Evolutionary conservation across 2,888 invertebrate genomes (phyloP).

Genomic region (Podabrus alpinus): DNA sequence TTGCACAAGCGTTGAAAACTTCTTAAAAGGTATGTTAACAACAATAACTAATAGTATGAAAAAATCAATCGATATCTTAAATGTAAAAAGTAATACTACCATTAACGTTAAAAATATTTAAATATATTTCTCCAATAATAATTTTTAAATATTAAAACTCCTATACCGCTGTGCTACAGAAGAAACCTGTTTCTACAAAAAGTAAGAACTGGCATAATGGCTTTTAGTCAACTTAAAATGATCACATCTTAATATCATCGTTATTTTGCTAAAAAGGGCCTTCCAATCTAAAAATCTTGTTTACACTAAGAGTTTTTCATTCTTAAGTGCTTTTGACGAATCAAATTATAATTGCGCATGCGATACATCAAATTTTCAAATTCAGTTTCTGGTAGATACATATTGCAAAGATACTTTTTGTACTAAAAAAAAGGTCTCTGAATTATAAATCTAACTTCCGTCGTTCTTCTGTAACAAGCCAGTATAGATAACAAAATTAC

Average conservation of each 20-base stretch:
- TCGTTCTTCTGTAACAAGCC: not conserved
- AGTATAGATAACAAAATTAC: not conserved
- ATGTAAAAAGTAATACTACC: not conserved
- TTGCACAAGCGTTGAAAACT: slow-evolving; percentile 8
- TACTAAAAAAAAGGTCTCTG: too few relatives aligned
- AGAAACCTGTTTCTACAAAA: not conserved
- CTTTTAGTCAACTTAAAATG: too few relatives aligned
- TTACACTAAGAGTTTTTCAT: too few relatives aligned
- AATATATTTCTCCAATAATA: not conserved
- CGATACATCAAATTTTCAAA: too few relatives aligned
- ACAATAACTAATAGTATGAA: not conserved
- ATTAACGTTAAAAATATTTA: not conserved
- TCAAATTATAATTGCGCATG: too few relatives aligned
- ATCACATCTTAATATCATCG: too few relatives aligned
- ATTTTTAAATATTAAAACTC: not conserved
- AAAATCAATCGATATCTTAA: not conserved
- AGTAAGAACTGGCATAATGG: too few relatives aligned
- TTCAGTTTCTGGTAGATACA: too few relatives aligned
- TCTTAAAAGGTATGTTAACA: slow-evolving; percentile 8
- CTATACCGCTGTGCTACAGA: not conserved
- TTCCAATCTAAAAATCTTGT: too few relatives aligned
- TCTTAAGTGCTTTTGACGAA: too few relatives aligned
- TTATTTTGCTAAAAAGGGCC: too few relatives aligned
- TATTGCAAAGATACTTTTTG: too few relatives aligned
- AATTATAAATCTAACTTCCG: not conserved